Evolutionary conservation across 2,797 vertebrate species (phyloP).

Genomic region (Australoheros facetus): DNA sequence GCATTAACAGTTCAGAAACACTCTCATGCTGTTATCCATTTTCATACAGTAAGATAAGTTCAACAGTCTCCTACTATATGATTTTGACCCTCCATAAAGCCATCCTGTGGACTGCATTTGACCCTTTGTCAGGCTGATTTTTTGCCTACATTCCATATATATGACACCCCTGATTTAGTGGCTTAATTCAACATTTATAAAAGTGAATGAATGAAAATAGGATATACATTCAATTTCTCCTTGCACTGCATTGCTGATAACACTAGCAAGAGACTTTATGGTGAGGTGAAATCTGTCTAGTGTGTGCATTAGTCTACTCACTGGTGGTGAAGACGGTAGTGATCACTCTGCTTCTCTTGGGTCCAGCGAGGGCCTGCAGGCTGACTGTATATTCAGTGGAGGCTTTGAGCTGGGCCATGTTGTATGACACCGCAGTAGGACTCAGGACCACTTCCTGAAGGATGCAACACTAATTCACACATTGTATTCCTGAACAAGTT

Average conservation of each 20-base stretch:
- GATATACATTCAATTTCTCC: not conserved
- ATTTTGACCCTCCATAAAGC: not conserved
- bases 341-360: slow-evolving; percentile 87
- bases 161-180: not conserved
- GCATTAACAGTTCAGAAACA: not conserved
- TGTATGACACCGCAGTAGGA: slow-evolving; percentile 89
- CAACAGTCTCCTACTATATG: too few relatives aligned
- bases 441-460: slow-evolving; percentile 89
- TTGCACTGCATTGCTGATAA: not conserved
- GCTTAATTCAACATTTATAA: not conserved
- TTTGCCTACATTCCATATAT: not conserved
- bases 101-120: not conserved
- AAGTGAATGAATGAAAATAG: not conserved
- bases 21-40: too few relatives aligned
- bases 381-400: slow-evolving; percentile 88
- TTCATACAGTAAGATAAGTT: too few relatives aligned
- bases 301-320: slow-evolving; percentile 72
- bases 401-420: slow-evolving; percentile 86
- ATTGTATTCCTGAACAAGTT: not conserved
- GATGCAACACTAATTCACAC: slow-evolving; percentile 1
- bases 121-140: not conserved
- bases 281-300: not conserved
- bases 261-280: not conserved
- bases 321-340: slow-evolving; percentile 89
- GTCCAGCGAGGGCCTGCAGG: slow-evolving; percentile 88